Conservation (phyloP, 2,888 invertebrate genomes). For the Cephalotes varians region DNA sequence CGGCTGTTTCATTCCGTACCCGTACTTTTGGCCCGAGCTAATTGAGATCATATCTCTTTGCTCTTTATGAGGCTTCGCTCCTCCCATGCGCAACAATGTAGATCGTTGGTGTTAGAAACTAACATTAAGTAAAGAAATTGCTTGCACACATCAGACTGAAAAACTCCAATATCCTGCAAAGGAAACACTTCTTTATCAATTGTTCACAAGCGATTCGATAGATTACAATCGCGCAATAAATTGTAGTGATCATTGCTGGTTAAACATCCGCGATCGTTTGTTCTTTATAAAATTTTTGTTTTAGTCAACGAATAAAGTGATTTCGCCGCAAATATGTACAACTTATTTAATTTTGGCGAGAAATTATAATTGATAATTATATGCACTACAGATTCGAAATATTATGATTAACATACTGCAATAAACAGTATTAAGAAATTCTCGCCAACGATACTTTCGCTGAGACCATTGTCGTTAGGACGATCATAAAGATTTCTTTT, state of each 20-base stretch:
- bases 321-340: not conserved
- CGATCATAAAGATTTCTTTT: conserved; percentile 82
- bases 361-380: not conserved
- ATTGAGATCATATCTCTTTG: conserved; percentile 75
- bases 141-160: not conserved
- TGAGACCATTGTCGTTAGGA: conserved; percentile 57
- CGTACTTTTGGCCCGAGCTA: conserved; percentile 68
- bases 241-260: not conserved
- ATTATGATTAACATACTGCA: not conserved
- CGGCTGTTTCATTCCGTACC: conserved; percentile 65
- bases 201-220: not conserved
- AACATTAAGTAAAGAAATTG: conserved; percentile 35
- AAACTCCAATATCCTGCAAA: not conserved
- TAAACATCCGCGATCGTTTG: not conserved
- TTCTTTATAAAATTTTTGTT: not conserved
- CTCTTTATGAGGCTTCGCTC: conserved; percentile 68
- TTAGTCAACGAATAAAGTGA: not conserved
- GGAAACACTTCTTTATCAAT: not conserved
- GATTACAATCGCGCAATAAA: not conserved
- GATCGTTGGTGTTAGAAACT: conserved; percentile 54
- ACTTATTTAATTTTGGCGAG: not conserved
- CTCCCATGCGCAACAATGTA: conserved; percentile 60
- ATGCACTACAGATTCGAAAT: not conserved
- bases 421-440: conserved; percentile 45
- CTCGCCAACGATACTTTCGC: conserved; percentile 7